phyloP scores from a whole-genome alignment of 2,113 vertebrate species.

The Albula goreensis region DNA sequence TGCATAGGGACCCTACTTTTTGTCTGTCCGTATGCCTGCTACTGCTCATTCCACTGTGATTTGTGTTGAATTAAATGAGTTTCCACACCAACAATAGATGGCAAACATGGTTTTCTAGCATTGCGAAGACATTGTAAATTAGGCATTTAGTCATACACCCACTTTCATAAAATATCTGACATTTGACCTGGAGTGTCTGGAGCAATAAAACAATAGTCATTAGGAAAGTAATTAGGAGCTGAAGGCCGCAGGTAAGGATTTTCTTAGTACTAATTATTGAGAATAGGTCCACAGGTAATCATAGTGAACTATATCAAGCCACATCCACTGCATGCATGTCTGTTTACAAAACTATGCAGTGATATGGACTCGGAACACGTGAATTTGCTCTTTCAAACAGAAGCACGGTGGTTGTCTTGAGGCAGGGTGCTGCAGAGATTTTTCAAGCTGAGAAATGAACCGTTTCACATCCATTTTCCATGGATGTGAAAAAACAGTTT shows the following conservation, averaged over 20 bases:
- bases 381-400: slow-evolving; percentile 14
- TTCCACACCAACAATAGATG: neutral
- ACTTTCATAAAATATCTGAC: neutral
- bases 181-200: neutral
- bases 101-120: neutral
- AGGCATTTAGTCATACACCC: neutral
- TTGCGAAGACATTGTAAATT: neutral
- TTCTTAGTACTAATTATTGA: neutral
- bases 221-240: neutral
- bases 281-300: neutral
- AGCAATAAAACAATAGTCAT: neutral
- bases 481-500: slow-evolving; percentile 1
- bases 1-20: neutral
- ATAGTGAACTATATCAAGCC: neutral
- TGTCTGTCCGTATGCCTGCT: neutral
- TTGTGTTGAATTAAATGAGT: neutral
- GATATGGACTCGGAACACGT: slow-evolving; percentile 7
- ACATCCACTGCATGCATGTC: neutral
- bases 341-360: slow-evolving; percentile 12
- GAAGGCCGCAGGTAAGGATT: neutral
- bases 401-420: slow-evolving; percentile 20
- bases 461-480: neutral
- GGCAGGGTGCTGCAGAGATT: slow-evolving; percentile 5
- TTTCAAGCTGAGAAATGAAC: slow-evolving; percentile 12
- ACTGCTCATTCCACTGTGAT: neutral